A percentile compares a stretch with the other conserved stretches of the same genome.
Evolutionary conservation across 2,113 vertebrate species (phyloP).

Genomic region (Anthoscopus minutus): DNA sequence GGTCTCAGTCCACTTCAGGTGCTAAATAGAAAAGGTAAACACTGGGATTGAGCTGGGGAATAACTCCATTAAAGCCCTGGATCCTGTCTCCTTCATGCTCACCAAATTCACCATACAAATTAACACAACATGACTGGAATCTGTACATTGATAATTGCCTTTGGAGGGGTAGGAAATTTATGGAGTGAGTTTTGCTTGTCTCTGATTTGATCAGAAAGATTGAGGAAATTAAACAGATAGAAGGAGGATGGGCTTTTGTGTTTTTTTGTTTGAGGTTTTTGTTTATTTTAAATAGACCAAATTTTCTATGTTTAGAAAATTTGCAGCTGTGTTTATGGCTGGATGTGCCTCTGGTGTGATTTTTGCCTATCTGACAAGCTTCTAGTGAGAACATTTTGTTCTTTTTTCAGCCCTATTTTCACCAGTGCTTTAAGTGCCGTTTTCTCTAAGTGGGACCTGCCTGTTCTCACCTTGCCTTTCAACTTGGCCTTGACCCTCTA

Average conservation of each 20-base stretch:
- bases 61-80: neutral
- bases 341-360: neutral
- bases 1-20: neutral
- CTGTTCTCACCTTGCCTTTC: conserved; percentile 91
- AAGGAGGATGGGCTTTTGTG: too few species aligned
- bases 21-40: neutral
- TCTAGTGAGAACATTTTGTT: neutral
- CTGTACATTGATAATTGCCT: neutral
- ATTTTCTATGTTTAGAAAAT: too few species aligned
- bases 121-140: neutral
- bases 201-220: neutral
- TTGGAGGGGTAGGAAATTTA: neutral
- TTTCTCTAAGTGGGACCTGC: conserved; percentile 91
- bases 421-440: conserved; percentile 84
- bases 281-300: neutral
- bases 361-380: neutral
- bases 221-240: neutral
- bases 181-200: fast-evolving
- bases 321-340: fast-evolving
- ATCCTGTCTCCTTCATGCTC: neutral
- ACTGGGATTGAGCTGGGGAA: neutral
- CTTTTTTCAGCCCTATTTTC: conserved; percentile 80
- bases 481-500: conserved; percentile 88
- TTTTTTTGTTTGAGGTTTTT: too few species aligned
- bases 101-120: neutral